A percentile compares a stretch with the other conserved stretches of the same genome.
Evolutionary conservation across 2,888 invertebrate species (phyloP).

Genomic region (Micropterix aruncella): DNA sequence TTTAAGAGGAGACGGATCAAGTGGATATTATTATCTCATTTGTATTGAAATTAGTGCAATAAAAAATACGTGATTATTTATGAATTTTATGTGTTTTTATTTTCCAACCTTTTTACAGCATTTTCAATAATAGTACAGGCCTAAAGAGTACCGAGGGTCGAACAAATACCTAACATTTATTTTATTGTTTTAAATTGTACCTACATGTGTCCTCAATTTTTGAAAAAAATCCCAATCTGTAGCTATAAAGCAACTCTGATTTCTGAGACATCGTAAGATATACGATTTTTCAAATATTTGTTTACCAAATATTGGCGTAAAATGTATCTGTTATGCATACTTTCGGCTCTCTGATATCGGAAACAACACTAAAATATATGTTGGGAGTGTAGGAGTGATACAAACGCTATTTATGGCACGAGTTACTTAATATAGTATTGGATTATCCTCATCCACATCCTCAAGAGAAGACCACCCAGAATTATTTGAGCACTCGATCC

Average conservation of each 20-base stretch:
- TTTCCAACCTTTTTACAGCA: no score
- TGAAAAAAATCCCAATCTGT: conserved; percentile 1
- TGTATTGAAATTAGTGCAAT: no score
- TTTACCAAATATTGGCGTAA: not conserved
- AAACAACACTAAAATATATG: no score
- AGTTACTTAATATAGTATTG: conserved; percentile 2
- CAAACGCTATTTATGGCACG: not conserved
- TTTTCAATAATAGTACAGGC: no score
- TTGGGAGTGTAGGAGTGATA: not conserved
- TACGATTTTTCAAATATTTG: not conserved
- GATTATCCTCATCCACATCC: conserved; percentile 1
- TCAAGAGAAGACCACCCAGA: no score
- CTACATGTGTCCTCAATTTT: not conserved
- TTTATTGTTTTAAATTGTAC: conserved; percentile 1
- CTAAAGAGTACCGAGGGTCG: conserved; percentile 1
- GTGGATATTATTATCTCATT: no score
- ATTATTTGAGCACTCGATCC: not conserved
- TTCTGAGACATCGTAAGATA: conserved; percentile 1
- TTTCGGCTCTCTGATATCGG: conserved; percentile 1
- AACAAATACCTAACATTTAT: conserved; percentile 1
- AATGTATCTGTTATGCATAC: not conserved
- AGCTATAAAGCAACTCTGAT: not conserved
- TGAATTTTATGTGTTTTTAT: no score
- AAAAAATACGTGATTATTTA: no score
- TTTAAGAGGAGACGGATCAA: no score